Evolutionary conservation across 2,888 invertebrate species (phyloP), one percentile per base, ranked within the genome.

Genomic region (Anodontia alba): DNA sequence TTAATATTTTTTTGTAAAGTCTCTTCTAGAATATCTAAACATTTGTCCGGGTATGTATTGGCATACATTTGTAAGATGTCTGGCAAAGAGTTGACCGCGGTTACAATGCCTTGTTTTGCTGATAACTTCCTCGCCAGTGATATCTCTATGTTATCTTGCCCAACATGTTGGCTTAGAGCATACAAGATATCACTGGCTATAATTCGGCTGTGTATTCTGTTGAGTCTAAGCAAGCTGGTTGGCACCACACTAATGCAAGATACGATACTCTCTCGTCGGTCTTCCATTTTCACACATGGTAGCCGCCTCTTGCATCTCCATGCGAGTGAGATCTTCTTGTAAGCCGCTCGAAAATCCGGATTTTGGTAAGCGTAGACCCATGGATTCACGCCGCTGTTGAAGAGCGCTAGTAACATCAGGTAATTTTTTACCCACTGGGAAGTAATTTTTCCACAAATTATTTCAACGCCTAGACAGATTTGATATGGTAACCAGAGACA

Each of bases 361-460:
- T 96, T 96, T 84, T 96, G 95, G 90, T 96, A 96, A 2, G 96
- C 96, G 92, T 96, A 96, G 49, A 96, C 95, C 96, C 96, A 96
- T 0, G 96, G 96, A 90, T 96, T 96, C 78, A 95, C 94, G 10
- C 96, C 96, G 90, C 96, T 96, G 92, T 96, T 96, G 5, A 95
- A 95, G 66, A 96, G 93, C 23, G 96, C 95, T 1, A 96, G 95
- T n/a, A 96, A 94, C 3, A 96, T 95, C 49, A 96, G 92, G 93
- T 96, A 96, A 29, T 96, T 95, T 7, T 95, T 95, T 31, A 95
- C 92, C 95, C 96, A 95, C 49, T 95, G 84, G 29, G 95, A 94
- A 57, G 96, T 95, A 79, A 94, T 93, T 5, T 95, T 95, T 66
- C 78, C 78, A 15, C 78, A 69, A 29, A 91, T 83, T 23, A 90